Evolutionary conservation across 1,140 invertebrate genomes (phyloP).

Genomic region (Drosophila orena): DNA sequence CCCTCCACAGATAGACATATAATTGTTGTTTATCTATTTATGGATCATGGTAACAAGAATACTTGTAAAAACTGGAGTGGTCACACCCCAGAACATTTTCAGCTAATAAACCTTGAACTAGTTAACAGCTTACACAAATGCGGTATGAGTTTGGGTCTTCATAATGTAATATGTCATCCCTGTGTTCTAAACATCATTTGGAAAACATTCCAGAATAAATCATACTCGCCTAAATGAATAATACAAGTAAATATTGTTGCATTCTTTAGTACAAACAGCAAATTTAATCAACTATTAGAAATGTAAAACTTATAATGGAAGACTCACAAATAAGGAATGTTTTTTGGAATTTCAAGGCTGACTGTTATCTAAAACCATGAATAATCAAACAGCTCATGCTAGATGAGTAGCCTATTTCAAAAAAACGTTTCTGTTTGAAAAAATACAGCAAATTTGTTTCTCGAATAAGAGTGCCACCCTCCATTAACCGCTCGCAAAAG

Average conservation of each 20-base stretch:
- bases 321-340: background rate
- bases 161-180: background rate
- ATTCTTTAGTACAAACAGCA: too few species aligned
- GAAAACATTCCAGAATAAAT: too few species aligned
- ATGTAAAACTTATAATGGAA: background rate
- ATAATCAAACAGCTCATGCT: conserved; percentile 5
- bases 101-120: conserved; percentile 32
- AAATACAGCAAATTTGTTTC: conserved; percentile 1
- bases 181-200: too few species aligned
- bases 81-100: conserved; percentile 7
- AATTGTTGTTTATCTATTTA: conserved; percentile 28
- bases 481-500: conserved; percentile 5
- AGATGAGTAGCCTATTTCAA: conserved; percentile 15
- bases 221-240: too few species aligned
- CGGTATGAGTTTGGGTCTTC: background rate
- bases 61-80: conserved; percentile 1
- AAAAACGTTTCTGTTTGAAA: too few species aligned
- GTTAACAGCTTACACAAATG: background rate
- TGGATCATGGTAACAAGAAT: conserved; percentile 15
- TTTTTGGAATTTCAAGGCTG: conserved; percentile 14
- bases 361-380: conserved; percentile 9
- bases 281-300: background rate
- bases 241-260: too few species aligned
- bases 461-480: conserved; percentile 1
- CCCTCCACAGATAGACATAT: background rate